Evolutionary conservation across 2,797 vertebrate genomes (phyloP).

Genomic region (Ciconia nigra): DNA sequence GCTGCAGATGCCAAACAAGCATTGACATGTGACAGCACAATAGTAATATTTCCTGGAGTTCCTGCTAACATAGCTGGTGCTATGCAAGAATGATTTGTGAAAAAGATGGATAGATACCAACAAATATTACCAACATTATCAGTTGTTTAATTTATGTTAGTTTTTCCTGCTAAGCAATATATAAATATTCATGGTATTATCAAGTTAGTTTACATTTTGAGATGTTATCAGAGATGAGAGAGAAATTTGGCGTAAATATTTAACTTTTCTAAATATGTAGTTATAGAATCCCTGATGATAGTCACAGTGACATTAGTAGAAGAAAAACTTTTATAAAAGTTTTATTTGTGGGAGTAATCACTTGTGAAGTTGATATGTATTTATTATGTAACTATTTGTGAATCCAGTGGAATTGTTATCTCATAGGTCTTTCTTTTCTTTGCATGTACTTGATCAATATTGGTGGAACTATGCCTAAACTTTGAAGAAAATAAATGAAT

Average conservation of each 20-base stretch:
- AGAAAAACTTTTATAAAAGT: neutral
- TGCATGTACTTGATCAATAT: neutral
- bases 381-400: neutral
- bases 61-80: neutral
- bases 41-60: neutral
- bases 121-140: neutral
- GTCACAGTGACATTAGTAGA: neutral
- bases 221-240: conserved; percentile 2
- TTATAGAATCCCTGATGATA: neutral
- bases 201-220: neutral
- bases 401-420: neutral
- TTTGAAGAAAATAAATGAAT: neutral
- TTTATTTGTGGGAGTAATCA: neutral
- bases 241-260: conserved; percentile 8
- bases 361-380: neutral
- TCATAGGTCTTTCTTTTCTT: neutral
- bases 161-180: conserved; percentile 3
- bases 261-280: neutral
- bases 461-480: neutral
- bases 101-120: neutral
- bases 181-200: conserved; percentile 33
- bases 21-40: neutral
- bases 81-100: neutral
- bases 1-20: neutral
- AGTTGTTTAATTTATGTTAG: conserved; percentile 20